Evolutionary conservation across 1,140 invertebrate genomes (phyloP).

Genomic region (Anastrepha obliqua): DNA sequence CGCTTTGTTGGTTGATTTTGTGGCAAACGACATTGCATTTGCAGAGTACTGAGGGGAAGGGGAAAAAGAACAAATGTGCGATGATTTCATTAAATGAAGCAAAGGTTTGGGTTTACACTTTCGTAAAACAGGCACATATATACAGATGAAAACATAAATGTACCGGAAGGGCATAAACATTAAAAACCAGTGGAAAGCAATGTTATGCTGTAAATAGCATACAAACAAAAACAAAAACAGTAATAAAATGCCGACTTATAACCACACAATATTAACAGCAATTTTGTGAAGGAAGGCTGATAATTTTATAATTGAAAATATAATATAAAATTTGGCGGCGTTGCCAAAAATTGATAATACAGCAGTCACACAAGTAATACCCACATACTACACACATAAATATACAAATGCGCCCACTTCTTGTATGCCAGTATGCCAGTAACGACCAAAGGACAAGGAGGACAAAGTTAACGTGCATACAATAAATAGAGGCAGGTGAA

Average conservation of each 20-base stretch:
- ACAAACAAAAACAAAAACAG: background rate
- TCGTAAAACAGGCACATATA: background rate
- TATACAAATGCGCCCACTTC: background rate
- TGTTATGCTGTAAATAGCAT: no score
- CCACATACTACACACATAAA: background rate
- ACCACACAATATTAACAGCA: background rate
- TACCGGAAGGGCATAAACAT: constrained; percentile 14
- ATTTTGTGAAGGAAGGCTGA: background rate
- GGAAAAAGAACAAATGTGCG: background rate
- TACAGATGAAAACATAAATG: background rate
- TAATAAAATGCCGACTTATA: background rate
- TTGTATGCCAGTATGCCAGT: background rate
- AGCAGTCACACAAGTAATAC: background rate
- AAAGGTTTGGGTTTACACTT: background rate
- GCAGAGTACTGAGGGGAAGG: background rate
- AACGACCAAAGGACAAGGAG: background rate
- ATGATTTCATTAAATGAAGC: constrained; percentile 37
- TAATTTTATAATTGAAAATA: constrained; percentile 21
- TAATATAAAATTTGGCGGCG: background rate
- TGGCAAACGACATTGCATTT: background rate
- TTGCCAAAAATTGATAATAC: background rate
- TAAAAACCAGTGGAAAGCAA: constrained; percentile 1
- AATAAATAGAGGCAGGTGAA: background rate
- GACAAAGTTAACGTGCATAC: background rate
- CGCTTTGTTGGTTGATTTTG: constrained; percentile 15